phyloP scores from a whole-genome alignment of 2,113 vertebrate species.

The Oenanthe oenanthe region DNA sequence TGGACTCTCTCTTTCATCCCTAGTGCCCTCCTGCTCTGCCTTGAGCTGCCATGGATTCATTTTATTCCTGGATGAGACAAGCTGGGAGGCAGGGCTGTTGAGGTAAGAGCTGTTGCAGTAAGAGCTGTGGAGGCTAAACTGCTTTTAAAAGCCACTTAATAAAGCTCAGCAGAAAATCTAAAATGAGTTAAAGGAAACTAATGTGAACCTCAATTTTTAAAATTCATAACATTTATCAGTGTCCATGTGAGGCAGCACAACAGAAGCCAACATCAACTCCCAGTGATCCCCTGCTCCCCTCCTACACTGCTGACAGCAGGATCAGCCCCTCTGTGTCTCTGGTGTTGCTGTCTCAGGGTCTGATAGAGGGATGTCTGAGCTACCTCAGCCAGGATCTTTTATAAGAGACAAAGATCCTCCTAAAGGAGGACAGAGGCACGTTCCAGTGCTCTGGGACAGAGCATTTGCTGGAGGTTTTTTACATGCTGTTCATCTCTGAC shows the following conservation, averaged over 20 bases:
- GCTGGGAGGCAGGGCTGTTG: not conserved
- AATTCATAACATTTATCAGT: constrained; percentile 67
- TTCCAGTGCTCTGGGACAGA: not conserved
- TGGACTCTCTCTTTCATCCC: rapidly evolving
- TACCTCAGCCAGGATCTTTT: constrained; percentile 18
- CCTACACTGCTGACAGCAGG: not conserved
- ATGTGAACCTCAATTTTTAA: constrained; percentile 58
- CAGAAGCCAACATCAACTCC: constrained; percentile 45
- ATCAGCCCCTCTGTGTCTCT: not conserved
- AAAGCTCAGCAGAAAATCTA: constrained; percentile 60
- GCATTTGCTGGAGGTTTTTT: not conserved
- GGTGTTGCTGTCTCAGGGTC: not conserved
- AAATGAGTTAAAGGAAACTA: constrained; percentile 50
- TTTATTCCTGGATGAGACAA: not conserved
- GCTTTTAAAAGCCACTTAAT: constrained; percentile 65
- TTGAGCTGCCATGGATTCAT: rapidly evolving
- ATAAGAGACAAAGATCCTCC: constrained; percentile 22
- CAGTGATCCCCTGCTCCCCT: not conserved
- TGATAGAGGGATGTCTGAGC: constrained; percentile 25
- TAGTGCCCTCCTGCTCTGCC: not conserved
- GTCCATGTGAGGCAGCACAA: not conserved
- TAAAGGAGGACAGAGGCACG: not conserved
- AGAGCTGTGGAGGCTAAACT: not conserved
- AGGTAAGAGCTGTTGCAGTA: not conserved
- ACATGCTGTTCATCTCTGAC: constrained; percentile 14